A percentile compares a stretch with the other conserved stretches of the same genome.
Conservation (phyloP, 1,140 invertebrate species). For the Ericerus pela region DNA sequence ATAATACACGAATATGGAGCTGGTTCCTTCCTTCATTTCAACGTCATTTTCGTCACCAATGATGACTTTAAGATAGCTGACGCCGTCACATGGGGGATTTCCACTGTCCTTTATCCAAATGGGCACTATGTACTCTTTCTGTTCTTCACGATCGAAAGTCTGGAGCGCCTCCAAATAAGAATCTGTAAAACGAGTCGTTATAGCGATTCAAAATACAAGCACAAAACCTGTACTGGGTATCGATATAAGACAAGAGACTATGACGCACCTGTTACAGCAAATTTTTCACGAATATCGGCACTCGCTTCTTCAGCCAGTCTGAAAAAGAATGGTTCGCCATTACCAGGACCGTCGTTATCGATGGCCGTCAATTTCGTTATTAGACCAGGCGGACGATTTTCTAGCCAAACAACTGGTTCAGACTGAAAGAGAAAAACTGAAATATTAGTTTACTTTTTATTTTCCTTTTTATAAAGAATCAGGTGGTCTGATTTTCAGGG, state of each 20-base stretch:
- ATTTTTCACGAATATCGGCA: slow-evolving; percentile 51
- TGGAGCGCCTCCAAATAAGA: slow-evolving; percentile 40
- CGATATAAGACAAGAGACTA: neutral
- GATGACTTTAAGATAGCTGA: slow-evolving; percentile 62
- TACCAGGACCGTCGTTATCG: slow-evolving; percentile 60
- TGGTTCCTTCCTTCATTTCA: slow-evolving; percentile 59
- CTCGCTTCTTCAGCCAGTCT: slow-evolving; percentile 48
- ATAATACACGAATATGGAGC: slow-evolving; percentile 82
- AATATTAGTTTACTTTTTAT: no score
- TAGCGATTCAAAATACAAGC: slow-evolving; percentile 3
- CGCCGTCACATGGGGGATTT: slow-evolving; percentile 47
- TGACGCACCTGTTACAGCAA: slow-evolving; percentile 40
- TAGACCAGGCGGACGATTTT: slow-evolving; percentile 51
- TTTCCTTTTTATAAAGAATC: no score
- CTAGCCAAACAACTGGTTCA: slow-evolving; percentile 63
- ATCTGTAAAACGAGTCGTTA: slow-evolving; percentile 19
- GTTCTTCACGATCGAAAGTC: slow-evolving; percentile 73
- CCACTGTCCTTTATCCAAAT: slow-evolving; percentile 77
- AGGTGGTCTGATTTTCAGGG: no score
- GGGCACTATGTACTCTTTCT: slow-evolving; percentile 71
- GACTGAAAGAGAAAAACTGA: slow-evolving; percentile 31
- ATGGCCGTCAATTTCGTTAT: slow-evolving; percentile 56
- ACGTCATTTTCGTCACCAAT: slow-evolving; percentile 88
- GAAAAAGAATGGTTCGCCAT: slow-evolving; percentile 68
- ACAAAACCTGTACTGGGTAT: neutral